These are phyloP conservation scores for Yoshiicerus persimilis DNA, from an alignment of 1,140 invertebrate genomes.

Conservation along the genomic window DNA sequence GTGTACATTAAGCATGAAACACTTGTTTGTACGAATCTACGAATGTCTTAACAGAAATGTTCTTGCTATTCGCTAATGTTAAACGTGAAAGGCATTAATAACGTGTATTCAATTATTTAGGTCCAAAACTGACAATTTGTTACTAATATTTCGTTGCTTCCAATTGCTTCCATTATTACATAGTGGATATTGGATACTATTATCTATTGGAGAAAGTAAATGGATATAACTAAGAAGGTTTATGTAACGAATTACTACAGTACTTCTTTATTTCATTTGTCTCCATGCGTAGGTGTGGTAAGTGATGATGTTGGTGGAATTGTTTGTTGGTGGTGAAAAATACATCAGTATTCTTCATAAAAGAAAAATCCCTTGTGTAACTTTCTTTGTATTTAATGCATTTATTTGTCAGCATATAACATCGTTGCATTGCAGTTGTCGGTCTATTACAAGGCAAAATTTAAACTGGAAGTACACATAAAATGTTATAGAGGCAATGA, in stretches of 20 bases:
- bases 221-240: background rate
- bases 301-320: background rate
- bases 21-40: too few species aligned
- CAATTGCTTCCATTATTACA: background rate
- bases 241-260: background rate
- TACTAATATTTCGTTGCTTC: background rate
- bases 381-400: background rate
- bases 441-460: background rate
- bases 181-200: background rate
- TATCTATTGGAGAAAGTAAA: background rate
- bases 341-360: constrained; percentile 23
- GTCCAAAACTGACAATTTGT: background rate
- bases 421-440: background rate
- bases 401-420: background rate
- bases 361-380: background rate
- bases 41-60: too few species aligned
- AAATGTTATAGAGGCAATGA: background rate
- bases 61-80: background rate
- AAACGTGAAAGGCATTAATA: background rate
- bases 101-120: background rate
- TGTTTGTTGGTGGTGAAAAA: constrained; percentile 6
- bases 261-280: background rate
- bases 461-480: background rate
- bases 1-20: too few species aligned
- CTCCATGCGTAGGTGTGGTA: background rate